A percentile compares a stretch with the other conserved stretches of the same genome.
phyloP scores from a whole-genome alignment of 2,888 invertebrate species.

The Aphidoletes aphidimyza region DNA sequence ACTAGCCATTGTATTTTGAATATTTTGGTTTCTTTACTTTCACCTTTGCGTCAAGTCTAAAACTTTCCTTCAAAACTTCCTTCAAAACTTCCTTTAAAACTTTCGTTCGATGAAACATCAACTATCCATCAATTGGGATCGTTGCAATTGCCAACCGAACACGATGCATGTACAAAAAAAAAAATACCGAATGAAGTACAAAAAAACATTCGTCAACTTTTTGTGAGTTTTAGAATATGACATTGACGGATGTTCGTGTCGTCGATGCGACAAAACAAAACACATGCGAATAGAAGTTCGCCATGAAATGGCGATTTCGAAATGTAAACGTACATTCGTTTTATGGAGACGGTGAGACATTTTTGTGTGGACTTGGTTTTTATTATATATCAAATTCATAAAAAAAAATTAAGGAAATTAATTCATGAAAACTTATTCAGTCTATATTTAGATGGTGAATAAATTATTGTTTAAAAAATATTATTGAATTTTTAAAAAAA shows the following conservation, averaged over 20 bases:
- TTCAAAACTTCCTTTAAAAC: too few species aligned
- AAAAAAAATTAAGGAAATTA: too few species aligned
- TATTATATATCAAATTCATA: too few species aligned
- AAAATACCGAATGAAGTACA: background rate
- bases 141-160: background rate
- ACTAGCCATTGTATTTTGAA: background rate
- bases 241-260: slow-evolving; percentile 6
- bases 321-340: background rate
- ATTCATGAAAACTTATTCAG: too few species aligned
- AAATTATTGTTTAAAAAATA: too few species aligned
- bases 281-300: background rate
- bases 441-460: too few species aligned
- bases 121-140: background rate
- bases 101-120: background rate
- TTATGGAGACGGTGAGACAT: background rate
- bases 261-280: background rate
- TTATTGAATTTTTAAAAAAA: too few species aligned
- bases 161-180: background rate
- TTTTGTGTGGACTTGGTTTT: too few species aligned
- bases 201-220: background rate
- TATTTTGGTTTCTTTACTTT: too few species aligned
- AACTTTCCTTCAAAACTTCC: too few species aligned
- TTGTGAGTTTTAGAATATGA: background rate
- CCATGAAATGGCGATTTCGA: background rate
- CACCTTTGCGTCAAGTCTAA: too few species aligned